phyloP scores from a whole-genome alignment of 2,888 invertebrate genomes.

The Megamerina dolium region DNA sequence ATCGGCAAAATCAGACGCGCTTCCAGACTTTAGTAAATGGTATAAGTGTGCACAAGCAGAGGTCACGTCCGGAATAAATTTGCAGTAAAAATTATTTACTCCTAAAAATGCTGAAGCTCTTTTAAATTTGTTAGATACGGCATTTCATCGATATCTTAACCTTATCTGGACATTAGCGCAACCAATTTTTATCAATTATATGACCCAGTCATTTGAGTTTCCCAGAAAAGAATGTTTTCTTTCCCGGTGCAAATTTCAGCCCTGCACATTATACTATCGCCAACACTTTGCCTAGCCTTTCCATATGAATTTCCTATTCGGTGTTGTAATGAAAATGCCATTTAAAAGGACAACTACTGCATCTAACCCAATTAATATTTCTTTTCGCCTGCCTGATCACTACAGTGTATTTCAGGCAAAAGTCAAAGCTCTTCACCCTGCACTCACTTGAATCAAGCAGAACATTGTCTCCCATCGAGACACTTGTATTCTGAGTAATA shows the following conservation, averaged over 20 bases:
- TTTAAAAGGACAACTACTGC: slow-evolving; percentile 18
- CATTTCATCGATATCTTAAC: slow-evolving; percentile 9
- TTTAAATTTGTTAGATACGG: slow-evolving; percentile 17
- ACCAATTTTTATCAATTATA: slow-evolving; percentile 23
- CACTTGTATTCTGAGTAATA: no score
- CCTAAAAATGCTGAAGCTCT: slow-evolving; percentile 30
- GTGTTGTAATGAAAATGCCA: slow-evolving; percentile 30
- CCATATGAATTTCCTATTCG: slow-evolving; percentile 8
- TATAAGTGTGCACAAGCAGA: slow-evolving; percentile 31
- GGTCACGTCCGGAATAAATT: slow-evolving; percentile 34
- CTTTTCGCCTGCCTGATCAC: no score
- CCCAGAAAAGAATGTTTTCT: slow-evolving; percentile 7
- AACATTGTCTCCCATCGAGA: no score
- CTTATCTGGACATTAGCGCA: slow-evolving; percentile 28
- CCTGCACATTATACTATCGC: slow-evolving; percentile 14
- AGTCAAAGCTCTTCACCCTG: no score
- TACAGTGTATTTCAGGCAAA: no score
- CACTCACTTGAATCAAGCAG: no score
- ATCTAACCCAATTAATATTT: slow-evolving; percentile 19
- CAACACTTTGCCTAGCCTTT: no score
- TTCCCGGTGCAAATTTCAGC: slow-evolving; percentile 27
- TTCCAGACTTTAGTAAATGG: no score
- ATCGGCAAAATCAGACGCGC: no score
- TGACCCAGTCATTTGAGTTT: no score
- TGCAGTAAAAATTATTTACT: slow-evolving; percentile 39